Evolutionary conservation across 2,888 invertebrate species (phyloP).

Genomic region (Pseudococcus viburni): DNA sequence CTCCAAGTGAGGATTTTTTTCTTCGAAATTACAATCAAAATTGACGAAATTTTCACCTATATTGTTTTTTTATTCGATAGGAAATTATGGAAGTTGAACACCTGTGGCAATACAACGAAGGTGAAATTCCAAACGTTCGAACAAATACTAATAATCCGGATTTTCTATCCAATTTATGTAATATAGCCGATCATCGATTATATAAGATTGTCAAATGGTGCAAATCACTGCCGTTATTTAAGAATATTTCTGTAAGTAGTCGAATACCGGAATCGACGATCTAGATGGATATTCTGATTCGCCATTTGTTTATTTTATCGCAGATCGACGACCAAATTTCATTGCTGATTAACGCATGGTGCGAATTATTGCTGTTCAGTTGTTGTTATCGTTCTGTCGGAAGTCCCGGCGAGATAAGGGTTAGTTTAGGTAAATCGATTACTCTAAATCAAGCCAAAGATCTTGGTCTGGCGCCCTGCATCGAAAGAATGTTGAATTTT

Average conservation of each 20-base stretch:
- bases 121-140: constrained; percentile 73
- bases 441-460: constrained; percentile 79
- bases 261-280: neutral
- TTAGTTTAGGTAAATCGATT: constrained; percentile 78
- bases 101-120: constrained; percentile 93
- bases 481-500: constrained; percentile 94
- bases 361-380: constrained; percentile 90
- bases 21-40: neutral
- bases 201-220: constrained; percentile 99
- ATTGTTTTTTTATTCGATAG: constrained; percentile 72
- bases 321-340: constrained; percentile 99
- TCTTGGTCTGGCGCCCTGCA: constrained; percentile 86
- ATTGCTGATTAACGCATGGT: constrained; percentile 97
- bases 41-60: too few species aligned
- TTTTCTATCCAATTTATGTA: constrained; percentile 86
- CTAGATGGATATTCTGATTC: neutral
- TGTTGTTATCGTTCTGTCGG: constrained; percentile 95
- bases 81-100: constrained; percentile 98
- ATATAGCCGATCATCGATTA: constrained; percentile 93
- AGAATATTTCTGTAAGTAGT: constrained; percentile 89
- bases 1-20: constrained; percentile 68
- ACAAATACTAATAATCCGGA: constrained; percentile 68
- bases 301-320: neutral
- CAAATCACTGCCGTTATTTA: constrained; percentile 95
- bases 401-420: constrained; percentile 90